Base-by-base conservation (phyloP, 2,888 invertebrate species). In the Eupithecia subumbrata region DNA sequence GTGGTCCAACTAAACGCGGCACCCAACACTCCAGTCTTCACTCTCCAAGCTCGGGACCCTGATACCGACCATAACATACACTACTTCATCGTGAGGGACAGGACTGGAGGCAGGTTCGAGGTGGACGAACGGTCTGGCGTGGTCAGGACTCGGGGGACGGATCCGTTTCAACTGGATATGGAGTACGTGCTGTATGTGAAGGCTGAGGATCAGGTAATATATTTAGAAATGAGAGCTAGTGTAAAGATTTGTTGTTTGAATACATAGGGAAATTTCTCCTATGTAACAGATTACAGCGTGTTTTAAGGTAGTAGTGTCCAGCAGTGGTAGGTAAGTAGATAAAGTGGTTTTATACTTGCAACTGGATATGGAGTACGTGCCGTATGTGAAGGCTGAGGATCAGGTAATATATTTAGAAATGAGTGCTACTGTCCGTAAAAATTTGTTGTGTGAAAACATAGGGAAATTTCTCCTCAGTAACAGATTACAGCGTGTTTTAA, bases 21-120 rank as follows among this genome's bases (percentile, higher is more conserved):
- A 5, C 98, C 98, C 60, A 99, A 99, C 90, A 98, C 98, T 0
- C 98, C 98, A 8, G 99, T 99, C 7, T 99, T 99, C 93, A 99
- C 99, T n/a, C 96, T 99, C 40, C 98, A 99, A 90, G 99, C 99
- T 22, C 95, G 98, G 81, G 99, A 99, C 91, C 99, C 99, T 5
- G 99, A 99, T 89, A 98, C 98, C 0, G 99, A 98, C 93, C 98
- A 98, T 90, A 98, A 98, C 89, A 98, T 99, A 80, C 98, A 98
- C 90, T 98, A 99, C 92, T 98, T 99, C 94, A 98, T 99, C 84
- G 98, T 98, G 43, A 95, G 99, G 83, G 98, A 99, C 91, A 95
- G 98, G 83, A 98, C 97, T 0, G 97, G 97, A 0, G 97, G 97
- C 45, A 87, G 96, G 76, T 98, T 98, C 87, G 98, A 98, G 90